Percentiles rank a stretch among this genome's conserved stretches.
Conservation (phyloP, 2,113 vertebrate genomes). For the Martes martes region DNA sequence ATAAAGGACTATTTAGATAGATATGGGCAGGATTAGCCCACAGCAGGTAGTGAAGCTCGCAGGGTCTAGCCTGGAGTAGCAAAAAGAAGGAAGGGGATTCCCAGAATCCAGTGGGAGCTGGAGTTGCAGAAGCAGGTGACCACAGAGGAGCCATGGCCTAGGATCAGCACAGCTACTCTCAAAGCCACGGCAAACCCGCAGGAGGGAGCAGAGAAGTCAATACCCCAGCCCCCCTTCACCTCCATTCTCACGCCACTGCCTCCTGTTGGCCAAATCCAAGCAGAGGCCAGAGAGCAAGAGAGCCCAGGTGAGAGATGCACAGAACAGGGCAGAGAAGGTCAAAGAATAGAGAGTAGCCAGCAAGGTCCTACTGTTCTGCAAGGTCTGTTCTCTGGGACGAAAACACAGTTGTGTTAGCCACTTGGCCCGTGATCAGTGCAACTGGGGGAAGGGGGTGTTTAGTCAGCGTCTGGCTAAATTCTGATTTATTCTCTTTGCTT, state of each 20-base stretch:
- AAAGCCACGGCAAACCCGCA: not conserved
- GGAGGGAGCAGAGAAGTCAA: not conserved
- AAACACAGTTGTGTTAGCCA: not conserved
- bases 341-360: not conserved
- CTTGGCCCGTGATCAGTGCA: constrained; percentile 32
- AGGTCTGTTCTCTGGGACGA: constrained; percentile 17
- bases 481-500: constrained; percentile 75
- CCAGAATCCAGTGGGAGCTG: not conserved
- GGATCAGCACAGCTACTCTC: not conserved
- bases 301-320: not conserved
- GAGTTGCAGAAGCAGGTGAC: not conserved
- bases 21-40: not conserved
- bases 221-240: not conserved
- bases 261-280: not conserved
- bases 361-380: not conserved
- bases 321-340: not conserved
- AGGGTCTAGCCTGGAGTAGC: not conserved
- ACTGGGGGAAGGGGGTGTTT: constrained; percentile 33
- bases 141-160: not conserved
- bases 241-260: not conserved
- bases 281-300: not conserved
- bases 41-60: not conserved
- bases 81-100: not conserved
- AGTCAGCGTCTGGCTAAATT: constrained; percentile 68
- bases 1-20: not conserved